Conservation (phyloP, 2,888 invertebrate genomes). For the Troides oblongomaculatus region DNA sequence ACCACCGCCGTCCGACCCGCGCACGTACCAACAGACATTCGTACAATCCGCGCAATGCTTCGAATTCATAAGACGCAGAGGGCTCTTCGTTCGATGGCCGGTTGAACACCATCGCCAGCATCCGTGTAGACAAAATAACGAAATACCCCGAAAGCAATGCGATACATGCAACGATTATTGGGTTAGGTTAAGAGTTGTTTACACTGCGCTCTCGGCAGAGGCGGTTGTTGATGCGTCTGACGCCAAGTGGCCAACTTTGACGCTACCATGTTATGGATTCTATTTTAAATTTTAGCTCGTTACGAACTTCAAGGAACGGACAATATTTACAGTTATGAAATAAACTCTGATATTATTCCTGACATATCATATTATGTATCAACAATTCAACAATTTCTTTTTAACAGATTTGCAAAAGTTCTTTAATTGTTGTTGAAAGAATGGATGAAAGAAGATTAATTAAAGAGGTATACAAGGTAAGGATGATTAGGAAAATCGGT, state of each 20-base stretch:
- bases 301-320: slow-evolving; percentile 14
- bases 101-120: slow-evolving; percentile 68
- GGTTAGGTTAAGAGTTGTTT: slow-evolving; percentile 78
- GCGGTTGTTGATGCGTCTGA: slow-evolving; percentile 70
- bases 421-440: no score
- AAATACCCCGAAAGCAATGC: slow-evolving; percentile 77
- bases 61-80: slow-evolving; percentile 40
- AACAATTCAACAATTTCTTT: no score
- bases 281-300: slow-evolving; percentile 47
- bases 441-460: no score
- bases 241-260: slow-evolving; percentile 66
- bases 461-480: no score
- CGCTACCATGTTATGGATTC: slow-evolving; percentile 45
- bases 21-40: slow-evolving; percentile 36
- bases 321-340: neutral
- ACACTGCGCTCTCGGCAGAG: slow-evolving; percentile 61
- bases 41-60: slow-evolving; percentile 28
- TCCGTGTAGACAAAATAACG: slow-evolving; percentile 79
- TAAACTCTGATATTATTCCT: neutral
- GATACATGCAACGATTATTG: slow-evolving; percentile 73
- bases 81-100: slow-evolving; percentile 52
- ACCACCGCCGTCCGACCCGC: slow-evolving; percentile 52
- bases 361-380: no score
- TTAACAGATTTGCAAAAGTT: no score
- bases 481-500: no score